Base-by-base conservation (phyloP, 1,140 invertebrate species). In the Chironomus striatipennis region DNA sequence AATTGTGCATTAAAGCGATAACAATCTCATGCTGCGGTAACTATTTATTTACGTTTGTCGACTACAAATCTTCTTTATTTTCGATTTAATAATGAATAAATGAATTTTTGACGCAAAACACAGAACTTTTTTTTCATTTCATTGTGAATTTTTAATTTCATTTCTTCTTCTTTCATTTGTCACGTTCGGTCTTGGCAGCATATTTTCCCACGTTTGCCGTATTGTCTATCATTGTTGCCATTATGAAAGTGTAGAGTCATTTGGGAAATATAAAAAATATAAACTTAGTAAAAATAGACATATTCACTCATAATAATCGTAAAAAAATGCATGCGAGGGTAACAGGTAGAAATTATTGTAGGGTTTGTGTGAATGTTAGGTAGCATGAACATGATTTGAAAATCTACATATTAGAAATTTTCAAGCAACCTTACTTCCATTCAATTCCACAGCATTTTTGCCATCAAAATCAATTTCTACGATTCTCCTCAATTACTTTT, bases 181-280 rank as follows among this genome's bases (percentile, higher is more conserved):
- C 47, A 57, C 47, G 47, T 57, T 57, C n/a, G 9, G 43, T 12
- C 9, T 2, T 47, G 9, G 43, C 43, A 57, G 47, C 47, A 57
- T 57, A n/a, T 57, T 47, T 57, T 57, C 47, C 47, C 47, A 57
- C 47, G 47, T 57, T 57, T 57, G n/a, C n/a, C 47, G 47, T n/a
- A 57, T 57, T 57, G 47, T 57, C 47, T 57, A n/a, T 57, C 47
- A n/a, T 57, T 57, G 47, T 57, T n/a, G 47, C 47, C 12, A 57
- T 57, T 57, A 57, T 57, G 47, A 57, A 57, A 57, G 47, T 57
- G 47, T 57, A 57, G 47, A 57, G 47, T 57, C 47, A 57, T 57
- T 57, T 57, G 47, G 47, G 24, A 34, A 34, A 34, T 34, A 34
- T 34, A 34, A 2, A 34, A 34, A 34, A 34, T 1, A 34, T 2